Evolutionary conservation across 2,113 vertebrate genomes (phyloP).

Genomic region (Rhinogobius similis): DNA sequence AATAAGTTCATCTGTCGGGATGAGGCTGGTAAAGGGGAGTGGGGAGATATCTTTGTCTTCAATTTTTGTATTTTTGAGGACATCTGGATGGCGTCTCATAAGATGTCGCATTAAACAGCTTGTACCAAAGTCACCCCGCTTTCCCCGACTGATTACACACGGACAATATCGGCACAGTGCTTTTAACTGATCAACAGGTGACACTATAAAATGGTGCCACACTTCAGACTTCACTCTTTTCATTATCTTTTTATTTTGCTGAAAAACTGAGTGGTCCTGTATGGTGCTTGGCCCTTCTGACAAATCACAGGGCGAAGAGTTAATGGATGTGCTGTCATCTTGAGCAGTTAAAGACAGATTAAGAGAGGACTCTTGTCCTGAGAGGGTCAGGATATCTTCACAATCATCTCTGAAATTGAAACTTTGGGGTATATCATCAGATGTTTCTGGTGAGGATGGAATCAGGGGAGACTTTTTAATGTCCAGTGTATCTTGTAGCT

Average conservation of each 20-base stretch:
- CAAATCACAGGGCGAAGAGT: conserved; percentile 81
- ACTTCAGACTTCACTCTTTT: conserved; percentile 93
- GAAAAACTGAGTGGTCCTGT: conserved; percentile 82
- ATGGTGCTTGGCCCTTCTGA: conserved; percentile 68
- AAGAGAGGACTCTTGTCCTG: conserved; percentile 73
- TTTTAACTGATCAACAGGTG: conserved; percentile 89
- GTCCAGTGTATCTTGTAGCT: conserved; percentile 78
- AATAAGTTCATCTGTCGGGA: conserved; percentile 80
- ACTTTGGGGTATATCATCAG: conserved; percentile 71
- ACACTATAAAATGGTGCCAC: conserved; percentile 93
- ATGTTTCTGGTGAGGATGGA: conserved; percentile 84
- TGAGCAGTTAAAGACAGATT: conserved; percentile 80
- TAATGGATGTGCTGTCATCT: conserved; percentile 71
- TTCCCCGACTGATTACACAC: conserved; percentile 91
- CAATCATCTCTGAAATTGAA: conserved; percentile 78
- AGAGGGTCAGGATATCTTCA: conserved; percentile 75
- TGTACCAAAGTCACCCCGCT: conserved; percentile 91
- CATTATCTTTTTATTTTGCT: conserved; percentile 94
- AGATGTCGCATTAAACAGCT: conserved; percentile 95
- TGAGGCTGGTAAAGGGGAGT: conserved; percentile 78
- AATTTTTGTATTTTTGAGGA: conserved; percentile 86
- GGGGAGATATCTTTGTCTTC: conserved; percentile 68
- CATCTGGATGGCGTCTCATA: conserved; percentile 87
- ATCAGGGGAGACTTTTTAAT: conserved; percentile 72
- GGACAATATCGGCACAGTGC: conserved; percentile 91